A percentile compares a stretch with the other conserved stretches of the same genome.
Conservation (phyloP, 2,113 vertebrate species). For the Urocitellus parryii region DNA sequence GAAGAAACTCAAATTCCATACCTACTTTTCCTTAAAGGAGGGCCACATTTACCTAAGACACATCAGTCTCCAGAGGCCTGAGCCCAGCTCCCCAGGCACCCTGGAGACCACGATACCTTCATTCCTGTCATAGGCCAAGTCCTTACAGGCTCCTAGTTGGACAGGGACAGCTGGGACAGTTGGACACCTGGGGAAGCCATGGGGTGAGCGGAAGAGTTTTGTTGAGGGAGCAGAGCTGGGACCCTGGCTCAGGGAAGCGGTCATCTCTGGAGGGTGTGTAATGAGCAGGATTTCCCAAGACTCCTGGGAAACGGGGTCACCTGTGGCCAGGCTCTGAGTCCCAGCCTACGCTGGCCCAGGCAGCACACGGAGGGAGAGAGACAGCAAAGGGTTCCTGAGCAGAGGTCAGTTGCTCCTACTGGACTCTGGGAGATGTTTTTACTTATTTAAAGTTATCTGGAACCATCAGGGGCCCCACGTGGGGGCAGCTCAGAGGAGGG, state of each 20-base stretch:
- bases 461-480: not conserved
- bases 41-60: not conserved
- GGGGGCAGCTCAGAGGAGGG: not conserved
- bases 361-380: not conserved
- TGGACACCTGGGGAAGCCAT: not conserved
- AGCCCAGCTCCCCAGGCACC: constrained; percentile 69
- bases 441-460: not conserved
- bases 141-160: not conserved
- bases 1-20: not conserved
- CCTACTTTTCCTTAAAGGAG: not conserved
- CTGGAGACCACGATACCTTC: constrained; percentile 41
- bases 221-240: not conserved
- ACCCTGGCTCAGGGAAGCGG: not conserved
- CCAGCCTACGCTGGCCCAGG: not conserved
- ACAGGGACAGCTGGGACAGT: not conserved
- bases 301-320: not conserved
- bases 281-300: not conserved
- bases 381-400: not conserved
- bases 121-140: not conserved
- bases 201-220: rapidly evolving
- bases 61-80: constrained; percentile 55
- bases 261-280: rapidly evolving
- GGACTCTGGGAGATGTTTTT: not conserved
- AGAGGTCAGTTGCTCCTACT: not conserved
- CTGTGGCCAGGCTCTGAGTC: not conserved